Base-by-base conservation (phyloP, 2,113 vertebrate genomes). In the Entomyzon cyanotis region DNA sequence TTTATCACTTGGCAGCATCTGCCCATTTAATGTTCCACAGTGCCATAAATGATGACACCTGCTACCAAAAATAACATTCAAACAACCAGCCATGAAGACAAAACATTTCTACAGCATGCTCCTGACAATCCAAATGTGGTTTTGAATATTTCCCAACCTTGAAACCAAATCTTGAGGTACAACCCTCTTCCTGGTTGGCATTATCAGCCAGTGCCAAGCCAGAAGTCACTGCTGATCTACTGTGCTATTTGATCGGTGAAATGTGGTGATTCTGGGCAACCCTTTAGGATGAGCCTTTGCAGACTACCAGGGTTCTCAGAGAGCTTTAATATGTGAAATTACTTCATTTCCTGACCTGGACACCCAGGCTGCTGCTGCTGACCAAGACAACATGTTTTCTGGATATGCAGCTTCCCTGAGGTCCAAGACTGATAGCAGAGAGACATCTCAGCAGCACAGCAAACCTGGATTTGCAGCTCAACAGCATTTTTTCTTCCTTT, bases 271-370 rank as follows among this genome's bases (percentile, higher is more conserved):
- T 60, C 69, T 62, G 47, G 39, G 49, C 33, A 89, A 31, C 31
- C 28, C 44, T n/a, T 67, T 24, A 30, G 64, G 4, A 5, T 53
- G 28, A 30, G 37, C 33, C 70, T 44, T 52, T 76, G 60, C 39
- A 93, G 52, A 20, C 47, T 89, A 81, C 15, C 21, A 35, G 56
- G 6, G 11, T 53, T 71, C 73, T 93, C n/a, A 44, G 63, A 77
- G 58, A 69, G 55, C 28, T 89, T 84, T 60, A 47, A 37, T 10
- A 56, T 28, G 39, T 74, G 85, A 58, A 93, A 88, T 89, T 27
- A 77, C 69, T 92, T 82, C 31, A 74, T 94, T 95, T 93, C 64
- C 86, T 94, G 69, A 79, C 18, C 44, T 46, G 60, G 78, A 68
- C 56, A 64, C 15, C 25, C 83, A 87, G 68, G 28, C 70, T 85